Evolutionary conservation across 2,113 vertebrate species (phyloP).

Genomic region (Lichenostomus cassidix): DNA sequence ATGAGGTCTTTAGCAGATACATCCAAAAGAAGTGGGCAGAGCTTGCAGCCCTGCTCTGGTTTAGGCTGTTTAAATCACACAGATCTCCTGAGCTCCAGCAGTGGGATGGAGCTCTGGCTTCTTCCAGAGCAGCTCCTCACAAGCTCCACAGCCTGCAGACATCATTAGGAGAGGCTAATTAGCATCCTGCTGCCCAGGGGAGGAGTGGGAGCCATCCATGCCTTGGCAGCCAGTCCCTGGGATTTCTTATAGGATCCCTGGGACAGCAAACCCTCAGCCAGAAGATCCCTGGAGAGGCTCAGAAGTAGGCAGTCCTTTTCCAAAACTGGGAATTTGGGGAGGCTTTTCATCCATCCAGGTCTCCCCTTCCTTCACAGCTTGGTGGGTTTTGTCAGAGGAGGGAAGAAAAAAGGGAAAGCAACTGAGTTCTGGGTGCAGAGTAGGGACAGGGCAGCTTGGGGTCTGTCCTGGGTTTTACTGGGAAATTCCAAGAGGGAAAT

Average conservation of each 20-base stretch:
- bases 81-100: neutral
- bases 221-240: neutral
- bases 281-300: neutral
- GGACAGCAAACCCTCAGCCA: neutral
- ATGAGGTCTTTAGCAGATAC: neutral
- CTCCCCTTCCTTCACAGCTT: neutral
- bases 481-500: neutral
- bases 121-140: neutral
- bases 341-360: neutral
- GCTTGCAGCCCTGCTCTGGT: neutral
- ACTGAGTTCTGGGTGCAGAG: accelerated
- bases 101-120: neutral
- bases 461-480: neutral
- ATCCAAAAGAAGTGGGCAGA: neutral
- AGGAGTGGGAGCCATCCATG: neutral
- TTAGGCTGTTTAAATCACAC: neutral
- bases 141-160: neutral
- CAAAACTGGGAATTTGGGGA: neutral
- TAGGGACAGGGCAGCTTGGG: neutral
- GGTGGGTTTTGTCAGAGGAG: neutral
- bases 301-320: neutral
- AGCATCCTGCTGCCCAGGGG: neutral
- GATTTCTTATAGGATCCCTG: neutral
- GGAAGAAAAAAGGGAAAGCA: neutral
- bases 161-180: neutral